Conservation (phyloP, 2,888 invertebrate genomes). For the Cryptus viduatorius region DNA sequence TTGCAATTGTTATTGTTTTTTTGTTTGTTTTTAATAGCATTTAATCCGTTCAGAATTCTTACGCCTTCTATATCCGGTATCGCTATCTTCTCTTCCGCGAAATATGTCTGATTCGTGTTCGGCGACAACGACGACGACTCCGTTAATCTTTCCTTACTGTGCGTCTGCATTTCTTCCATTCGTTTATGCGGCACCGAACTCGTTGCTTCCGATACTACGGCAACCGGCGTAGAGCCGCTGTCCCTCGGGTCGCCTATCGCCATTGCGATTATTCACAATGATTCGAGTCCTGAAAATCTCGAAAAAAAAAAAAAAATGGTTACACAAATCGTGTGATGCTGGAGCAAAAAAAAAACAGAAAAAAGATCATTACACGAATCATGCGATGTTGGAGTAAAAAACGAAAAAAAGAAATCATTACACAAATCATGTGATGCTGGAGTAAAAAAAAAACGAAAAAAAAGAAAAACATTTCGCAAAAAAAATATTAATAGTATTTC, state of each 20-base stretch:
- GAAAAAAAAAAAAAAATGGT: neutral
- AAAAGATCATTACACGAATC: neutral
- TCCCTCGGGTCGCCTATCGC: conserved; percentile 19
- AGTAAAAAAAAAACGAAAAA: too few relatives aligned
- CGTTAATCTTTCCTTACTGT: conserved; percentile 64
- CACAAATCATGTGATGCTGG: neutral
- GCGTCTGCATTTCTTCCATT: conserved; percentile 55
- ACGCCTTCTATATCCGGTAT: conserved; percentile 87
- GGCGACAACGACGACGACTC: conserved; percentile 78
- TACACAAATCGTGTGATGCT: neutral
- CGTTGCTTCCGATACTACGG: neutral
- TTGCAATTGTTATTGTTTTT: conserved; percentile 1
- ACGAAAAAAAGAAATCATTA: neutral
- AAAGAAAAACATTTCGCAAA: too few relatives aligned
- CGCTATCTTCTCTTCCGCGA: conserved; percentile 87
- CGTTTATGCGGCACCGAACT: conserved; percentile 51
- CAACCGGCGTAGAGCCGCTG: conserved; percentile 6
- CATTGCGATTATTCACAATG: conserved; percentile 37
- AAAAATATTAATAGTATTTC: too few relatives aligned
- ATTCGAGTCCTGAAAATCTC: neutral
- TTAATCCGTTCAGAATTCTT: conserved; percentile 71
- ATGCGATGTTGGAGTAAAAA: neutral
- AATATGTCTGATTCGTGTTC: conserved; percentile 86
- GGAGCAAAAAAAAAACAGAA: too few relatives aligned
- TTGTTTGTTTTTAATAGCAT: neutral